Evolutionary conservation across 2,797 vertebrate genomes (phyloP).

Genomic region (Neomorphus geoffroyi): DNA sequence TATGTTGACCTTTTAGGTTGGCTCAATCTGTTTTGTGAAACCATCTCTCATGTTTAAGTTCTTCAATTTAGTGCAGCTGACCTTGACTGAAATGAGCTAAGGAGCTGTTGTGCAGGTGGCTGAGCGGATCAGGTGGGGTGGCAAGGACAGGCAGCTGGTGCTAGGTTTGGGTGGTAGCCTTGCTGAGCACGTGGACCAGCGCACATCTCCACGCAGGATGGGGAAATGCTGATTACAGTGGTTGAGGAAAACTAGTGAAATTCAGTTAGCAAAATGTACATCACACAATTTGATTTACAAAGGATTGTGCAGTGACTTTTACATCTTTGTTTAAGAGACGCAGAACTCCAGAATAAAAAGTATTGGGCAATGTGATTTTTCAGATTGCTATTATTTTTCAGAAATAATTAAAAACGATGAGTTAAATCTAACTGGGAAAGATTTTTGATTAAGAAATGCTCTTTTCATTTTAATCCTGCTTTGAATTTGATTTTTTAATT

Average conservation of each 20-base stretch:
- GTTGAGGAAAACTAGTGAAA: not conserved
- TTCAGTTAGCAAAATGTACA: not conserved
- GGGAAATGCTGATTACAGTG: not conserved
- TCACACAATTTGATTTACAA: not conserved
- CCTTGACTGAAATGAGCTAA: not conserved
- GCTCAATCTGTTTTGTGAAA: not conserved
- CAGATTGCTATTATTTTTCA: not conserved
- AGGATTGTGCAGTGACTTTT: not conserved
- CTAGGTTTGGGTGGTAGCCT: not conserved
- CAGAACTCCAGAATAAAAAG: not conserved
- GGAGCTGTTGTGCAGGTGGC: not conserved
- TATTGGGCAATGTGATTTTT: not conserved
- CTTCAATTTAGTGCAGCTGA: not conserved
- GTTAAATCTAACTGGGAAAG: not conserved
- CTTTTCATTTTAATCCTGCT: not conserved
- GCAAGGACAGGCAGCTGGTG: rapidly evolving
- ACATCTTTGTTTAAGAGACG: not conserved
- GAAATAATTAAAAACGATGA: not conserved
- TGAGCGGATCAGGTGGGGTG: not conserved
- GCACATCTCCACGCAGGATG: rapidly evolving
- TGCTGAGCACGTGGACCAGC: rapidly evolving
- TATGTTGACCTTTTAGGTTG: not conserved
- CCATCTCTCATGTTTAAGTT: not conserved
- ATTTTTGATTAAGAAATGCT: not conserved
- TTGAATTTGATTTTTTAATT: not conserved